Base-by-base conservation (phyloP, 2,113 vertebrate species). In the Cinclus mexicanus region DNA sequence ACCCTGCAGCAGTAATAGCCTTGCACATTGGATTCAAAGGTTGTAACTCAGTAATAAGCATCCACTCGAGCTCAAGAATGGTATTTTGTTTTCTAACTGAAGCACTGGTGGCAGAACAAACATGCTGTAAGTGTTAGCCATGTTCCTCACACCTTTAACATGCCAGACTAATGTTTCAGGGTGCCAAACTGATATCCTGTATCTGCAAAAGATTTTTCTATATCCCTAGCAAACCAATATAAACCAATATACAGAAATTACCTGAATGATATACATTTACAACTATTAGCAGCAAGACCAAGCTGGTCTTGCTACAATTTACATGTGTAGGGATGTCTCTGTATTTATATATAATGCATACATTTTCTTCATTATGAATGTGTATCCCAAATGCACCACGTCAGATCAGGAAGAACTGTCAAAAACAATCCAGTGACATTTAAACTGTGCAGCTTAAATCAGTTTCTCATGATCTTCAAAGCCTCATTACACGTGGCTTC, bases 21-120 rank as follows among this genome's bases (percentile, higher is more conserved):
- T 86, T 39, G 15, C 42, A 50, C 19, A 14, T 14, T 52, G 46
- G 67, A 55, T 76, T 42, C 77, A 64, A 44, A 71, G 12, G 35
- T 60, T 89, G 74, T 93, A 92, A 78, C 72, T 93, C 50, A 33
- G 33, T 42, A 65, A 68, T 70, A 67, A 70, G 25, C 53, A 71
- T 26, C 61, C 29, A 14, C 78, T 87, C 1, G 13, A 84, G 68
- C 50, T 85, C 37, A 55, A 21, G 81, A 50, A 68, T 8, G 8
- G 46, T 35, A 24, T 70, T 88, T 83, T 52, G 59, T 63, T 81
- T 67, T 64, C 44, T 41, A 31, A 46, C 25, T 24, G 81, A 57
- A 68, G 53, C 42, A 25, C 22, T 41, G 35, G 42, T 50, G 52
- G 46, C 78, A 77, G 55, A 76, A 76, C n/a, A 65, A 84, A 74